Conservation (phyloP, 2,888 invertebrate genomes). For the Graphium colonna region DNA sequence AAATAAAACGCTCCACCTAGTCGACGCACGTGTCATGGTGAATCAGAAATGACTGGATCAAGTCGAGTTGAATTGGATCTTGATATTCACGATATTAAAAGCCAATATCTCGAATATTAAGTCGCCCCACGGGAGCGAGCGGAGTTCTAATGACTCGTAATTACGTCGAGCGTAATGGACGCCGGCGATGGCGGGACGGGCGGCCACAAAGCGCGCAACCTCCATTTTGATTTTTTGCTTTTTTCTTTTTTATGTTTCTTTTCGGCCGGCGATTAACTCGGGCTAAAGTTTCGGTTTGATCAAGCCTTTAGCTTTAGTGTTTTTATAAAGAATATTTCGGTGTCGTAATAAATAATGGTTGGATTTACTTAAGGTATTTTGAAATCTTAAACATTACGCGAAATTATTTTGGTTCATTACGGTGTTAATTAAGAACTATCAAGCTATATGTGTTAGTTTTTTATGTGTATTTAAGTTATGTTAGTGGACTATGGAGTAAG, state of each 20-base stretch:
- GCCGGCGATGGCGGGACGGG: conserved; percentile 54
- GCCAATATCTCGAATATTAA: conserved; percentile 57
- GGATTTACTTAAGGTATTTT: background rate
- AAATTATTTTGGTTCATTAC: background rate
- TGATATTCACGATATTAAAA: conserved; percentile 53
- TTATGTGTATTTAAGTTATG: too few relatives aligned
- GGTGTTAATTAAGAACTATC: background rate
- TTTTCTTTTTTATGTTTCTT: conserved; percentile 25
- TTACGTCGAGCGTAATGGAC: conserved; percentile 69
- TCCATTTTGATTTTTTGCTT: conserved; percentile 58
- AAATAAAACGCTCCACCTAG: background rate
- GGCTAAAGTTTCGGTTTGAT: conserved; percentile 13
- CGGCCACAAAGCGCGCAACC: conserved; percentile 62
- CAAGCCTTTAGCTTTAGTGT: background rate
- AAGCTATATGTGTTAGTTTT: too few relatives aligned
- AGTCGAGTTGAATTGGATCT: conserved; percentile 20
- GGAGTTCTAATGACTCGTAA: conserved; percentile 67
- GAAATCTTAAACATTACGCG: background rate
- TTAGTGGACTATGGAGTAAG: too few relatives aligned
- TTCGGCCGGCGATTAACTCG: conserved; percentile 25
- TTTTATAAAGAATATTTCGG: too few relatives aligned
- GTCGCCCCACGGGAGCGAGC: conserved; percentile 51
- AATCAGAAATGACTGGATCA: conserved; percentile 32
- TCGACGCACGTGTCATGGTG: background rate
- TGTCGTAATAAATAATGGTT: too few relatives aligned